Base-by-base conservation (phyloP, 2,797 vertebrate species). In the Lophotriccus pileatus region DNA sequence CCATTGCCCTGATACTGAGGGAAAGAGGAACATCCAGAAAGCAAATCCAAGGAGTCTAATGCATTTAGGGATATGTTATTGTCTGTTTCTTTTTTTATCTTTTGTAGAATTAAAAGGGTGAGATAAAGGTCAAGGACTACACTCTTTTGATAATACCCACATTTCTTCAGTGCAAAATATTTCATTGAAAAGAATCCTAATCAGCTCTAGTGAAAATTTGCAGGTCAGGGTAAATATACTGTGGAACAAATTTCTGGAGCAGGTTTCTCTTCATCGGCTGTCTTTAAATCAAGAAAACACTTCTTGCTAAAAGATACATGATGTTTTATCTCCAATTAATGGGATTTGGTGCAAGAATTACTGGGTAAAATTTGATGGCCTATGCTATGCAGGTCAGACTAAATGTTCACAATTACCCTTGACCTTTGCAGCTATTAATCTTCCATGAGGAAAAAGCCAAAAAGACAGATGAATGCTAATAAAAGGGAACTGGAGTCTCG, bases 381-480 rank as follows among this genome's bases (percentile, higher is more conserved):
- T 78, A 14, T 58, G 36, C 36, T 76, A n/a, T 76, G 19, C 80
- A 84, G 90, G 88, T 95, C 88, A 90, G 44, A 90, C 82, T 86
- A 87, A 87, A 90, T 92, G 67, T 90, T 93, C 63, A 34, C 49
- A 43, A 46, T 79, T 59, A 21, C 88, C 83, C 44, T 82, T 95
- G 83, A 95, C 85, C 88, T 94, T 87, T 87, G 50, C 32, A 84
- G 37, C 74, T 87, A 63, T 94, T 84, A 88, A 87, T 95, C 88
- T 94, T 93, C 69, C 80, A 44, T 56, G 90, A 84, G 53, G 79
- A 47, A 21, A 95, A 86, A 94, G 32, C 77, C 41, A 52, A 90
- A 90, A 95, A 88, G 88, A 90, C 63, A 88, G 39, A 96, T 96
- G 90, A 93, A 86, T 80, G 66, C 23, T 86, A 91, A 79, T 93